phyloP scores from a whole-genome alignment of 2,888 invertebrate genomes.

The Luperina testacea region DNA sequence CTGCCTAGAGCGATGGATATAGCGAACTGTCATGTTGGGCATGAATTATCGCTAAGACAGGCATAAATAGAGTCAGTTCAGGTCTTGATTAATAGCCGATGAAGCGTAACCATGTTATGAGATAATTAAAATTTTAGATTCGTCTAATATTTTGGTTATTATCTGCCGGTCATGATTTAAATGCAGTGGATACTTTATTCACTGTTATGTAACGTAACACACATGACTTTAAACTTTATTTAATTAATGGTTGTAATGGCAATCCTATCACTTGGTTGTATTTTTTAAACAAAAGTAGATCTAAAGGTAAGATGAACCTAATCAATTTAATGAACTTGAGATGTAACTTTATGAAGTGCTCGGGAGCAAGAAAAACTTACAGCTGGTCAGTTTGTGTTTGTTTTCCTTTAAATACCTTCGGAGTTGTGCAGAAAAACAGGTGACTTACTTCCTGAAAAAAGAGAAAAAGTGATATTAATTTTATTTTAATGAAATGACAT shows the following conservation, averaged over 20 bases:
- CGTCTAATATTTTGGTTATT: not conserved
- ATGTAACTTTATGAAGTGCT: not conserved
- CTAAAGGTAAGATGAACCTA: no score
- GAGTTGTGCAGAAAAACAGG: not conserved
- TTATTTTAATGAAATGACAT: not conserved
- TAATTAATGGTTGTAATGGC: no score
- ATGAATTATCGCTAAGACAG: conserved; percentile 47
- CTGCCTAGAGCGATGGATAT: conserved; percentile 28
- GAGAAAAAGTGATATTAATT: not conserved
- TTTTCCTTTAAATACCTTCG: conserved; percentile 32
- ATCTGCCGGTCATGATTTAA: not conserved
- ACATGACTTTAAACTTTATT: no score
- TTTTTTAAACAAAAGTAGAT: no score
- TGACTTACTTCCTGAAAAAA: conserved; percentile 52
- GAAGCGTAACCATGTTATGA: conserved; percentile 4
- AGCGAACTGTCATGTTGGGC: conserved; percentile 36
- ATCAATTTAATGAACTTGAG: not conserved
- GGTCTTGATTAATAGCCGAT: conserved; percentile 36
- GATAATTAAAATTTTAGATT: conserved; percentile 18
- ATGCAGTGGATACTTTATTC: not conserved
- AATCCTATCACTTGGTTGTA: no score
- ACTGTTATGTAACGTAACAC: no score
- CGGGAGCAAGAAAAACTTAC: not conserved
- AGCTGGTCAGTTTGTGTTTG: no score
- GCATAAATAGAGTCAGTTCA: conserved; percentile 47